Percentiles rank a stretch among this genome's conserved stretches.
Evolutionary conservation across 2,113 vertebrate genomes (phyloP).

Genomic region (Spizaetus ornatus): DNA sequence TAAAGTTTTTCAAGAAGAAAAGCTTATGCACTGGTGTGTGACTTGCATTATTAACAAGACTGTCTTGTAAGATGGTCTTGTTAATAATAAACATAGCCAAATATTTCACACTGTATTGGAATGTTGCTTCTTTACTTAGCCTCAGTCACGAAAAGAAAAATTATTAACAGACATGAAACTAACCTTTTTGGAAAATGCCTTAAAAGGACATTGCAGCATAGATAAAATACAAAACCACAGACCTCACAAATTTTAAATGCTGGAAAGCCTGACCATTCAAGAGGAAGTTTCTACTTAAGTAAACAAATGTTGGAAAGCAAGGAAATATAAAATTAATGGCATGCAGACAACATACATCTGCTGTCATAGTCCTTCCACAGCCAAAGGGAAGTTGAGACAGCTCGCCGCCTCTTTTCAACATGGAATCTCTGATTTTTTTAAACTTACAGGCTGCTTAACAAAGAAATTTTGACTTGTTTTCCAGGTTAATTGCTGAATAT

Average conservation of each 20-base stretch:
- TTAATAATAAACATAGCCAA: constrained; percentile 46
- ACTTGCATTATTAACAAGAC: constrained; percentile 12
- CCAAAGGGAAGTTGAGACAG: neutral
- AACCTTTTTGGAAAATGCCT: neutral
- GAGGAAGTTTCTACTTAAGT: constrained; percentile 27
- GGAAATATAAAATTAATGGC: neutral
- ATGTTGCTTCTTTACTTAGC: neutral
- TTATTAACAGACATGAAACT: neutral
- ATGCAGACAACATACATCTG: neutral
- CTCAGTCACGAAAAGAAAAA: neutral
- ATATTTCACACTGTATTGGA: neutral
- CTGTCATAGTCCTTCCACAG: neutral
- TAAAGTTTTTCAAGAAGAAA: neutral
- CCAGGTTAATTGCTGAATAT: neutral
- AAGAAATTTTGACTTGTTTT: neutral
- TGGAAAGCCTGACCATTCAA: neutral
- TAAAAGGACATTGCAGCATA: neutral
- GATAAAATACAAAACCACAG: neutral
- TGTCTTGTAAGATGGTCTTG: neutral
- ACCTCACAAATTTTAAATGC: neutral
- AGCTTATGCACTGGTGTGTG: neutral
- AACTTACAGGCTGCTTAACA: neutral
- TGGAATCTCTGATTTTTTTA: neutral
- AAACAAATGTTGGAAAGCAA: neutral
- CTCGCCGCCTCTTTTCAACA: neutral